These are phyloP conservation scores for Leptocoma aspasia DNA, from an alignment of 2,113 vertebrate genomes.

Conservation along the genomic window DNA sequence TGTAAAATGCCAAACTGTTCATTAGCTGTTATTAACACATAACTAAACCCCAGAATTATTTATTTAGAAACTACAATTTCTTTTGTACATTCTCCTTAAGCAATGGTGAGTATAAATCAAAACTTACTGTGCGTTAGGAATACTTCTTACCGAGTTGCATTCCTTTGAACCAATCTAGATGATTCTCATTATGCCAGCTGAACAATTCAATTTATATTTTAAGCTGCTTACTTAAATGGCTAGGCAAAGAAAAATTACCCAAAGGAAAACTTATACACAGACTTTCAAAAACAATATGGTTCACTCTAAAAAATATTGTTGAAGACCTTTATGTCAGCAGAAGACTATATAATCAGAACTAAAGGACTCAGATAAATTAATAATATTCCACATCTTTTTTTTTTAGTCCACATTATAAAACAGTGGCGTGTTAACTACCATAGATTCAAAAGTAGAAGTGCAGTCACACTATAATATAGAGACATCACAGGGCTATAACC, in stretches of 20 bases:
- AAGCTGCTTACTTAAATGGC: neutral
- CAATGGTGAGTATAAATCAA: neutral
- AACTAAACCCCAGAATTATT: neutral
- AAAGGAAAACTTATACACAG: neutral
- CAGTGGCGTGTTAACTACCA: neutral
- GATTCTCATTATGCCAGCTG: neutral
- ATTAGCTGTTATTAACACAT: neutral
- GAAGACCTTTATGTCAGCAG: neutral
- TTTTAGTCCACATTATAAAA: neutral
- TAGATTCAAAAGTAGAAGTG: neutral
- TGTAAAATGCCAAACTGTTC: neutral
- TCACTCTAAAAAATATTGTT: neutral
- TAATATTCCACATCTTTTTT: neutral
- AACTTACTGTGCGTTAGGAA: neutral
- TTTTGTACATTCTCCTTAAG: neutral
- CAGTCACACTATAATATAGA: neutral
- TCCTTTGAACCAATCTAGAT: neutral
- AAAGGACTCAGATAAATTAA: neutral
- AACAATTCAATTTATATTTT: neutral
- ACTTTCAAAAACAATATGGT: neutral
- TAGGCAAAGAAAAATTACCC: neutral
- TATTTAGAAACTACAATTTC: neutral
- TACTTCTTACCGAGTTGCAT: neutral
- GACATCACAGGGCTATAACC: neutral
- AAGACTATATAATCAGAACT: neutral